These are phyloP conservation scores for Enteromius anoplus DNA, from an alignment of 2,797 vertebrate genomes.

Conservation along the genomic window DNA sequence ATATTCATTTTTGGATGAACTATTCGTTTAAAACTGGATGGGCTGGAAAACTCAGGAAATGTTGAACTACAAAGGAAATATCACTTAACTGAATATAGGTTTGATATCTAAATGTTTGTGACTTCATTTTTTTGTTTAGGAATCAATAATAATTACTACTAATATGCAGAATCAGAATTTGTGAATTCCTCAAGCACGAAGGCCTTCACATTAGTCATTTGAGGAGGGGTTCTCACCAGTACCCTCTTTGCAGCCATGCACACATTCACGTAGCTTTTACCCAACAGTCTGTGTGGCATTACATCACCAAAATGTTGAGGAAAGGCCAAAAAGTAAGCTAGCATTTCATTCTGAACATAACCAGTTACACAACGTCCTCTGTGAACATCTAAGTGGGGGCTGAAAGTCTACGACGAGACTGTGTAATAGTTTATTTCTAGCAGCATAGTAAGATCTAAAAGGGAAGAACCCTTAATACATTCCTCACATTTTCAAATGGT, in stretches of 20 bases:
- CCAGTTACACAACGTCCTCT: conserved; percentile 5
- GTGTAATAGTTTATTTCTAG: conserved; percentile 55
- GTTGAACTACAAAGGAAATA: too few relatives aligned
- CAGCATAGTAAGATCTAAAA: conserved; percentile 48
- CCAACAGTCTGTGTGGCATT: background rate
- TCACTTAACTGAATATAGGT: background rate
- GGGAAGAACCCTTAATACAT: conserved; percentile 56
- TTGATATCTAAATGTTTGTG: background rate
- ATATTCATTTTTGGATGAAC: too few relatives aligned
- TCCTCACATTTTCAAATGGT: conserved; percentile 60
- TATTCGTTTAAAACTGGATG: too few relatives aligned
- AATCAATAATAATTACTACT: background rate
- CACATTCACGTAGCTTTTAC: background rate
- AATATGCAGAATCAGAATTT: background rate
- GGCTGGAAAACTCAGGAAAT: too few relatives aligned
- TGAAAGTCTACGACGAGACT: conserved; percentile 21
- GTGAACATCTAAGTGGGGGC: background rate
- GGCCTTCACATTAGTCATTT: background rate
- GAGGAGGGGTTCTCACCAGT: background rate
- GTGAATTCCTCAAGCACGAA: background rate
- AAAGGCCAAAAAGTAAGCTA: background rate
- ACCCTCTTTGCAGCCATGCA: background rate
- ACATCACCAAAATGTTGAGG: background rate
- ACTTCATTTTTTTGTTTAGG: background rate
- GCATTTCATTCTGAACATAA: background rate